Percentiles rank a stretch among this genome's conserved stretches.
Conservation (phyloP, 2,113 vertebrate species). For the Pitta sordida region DNA sequence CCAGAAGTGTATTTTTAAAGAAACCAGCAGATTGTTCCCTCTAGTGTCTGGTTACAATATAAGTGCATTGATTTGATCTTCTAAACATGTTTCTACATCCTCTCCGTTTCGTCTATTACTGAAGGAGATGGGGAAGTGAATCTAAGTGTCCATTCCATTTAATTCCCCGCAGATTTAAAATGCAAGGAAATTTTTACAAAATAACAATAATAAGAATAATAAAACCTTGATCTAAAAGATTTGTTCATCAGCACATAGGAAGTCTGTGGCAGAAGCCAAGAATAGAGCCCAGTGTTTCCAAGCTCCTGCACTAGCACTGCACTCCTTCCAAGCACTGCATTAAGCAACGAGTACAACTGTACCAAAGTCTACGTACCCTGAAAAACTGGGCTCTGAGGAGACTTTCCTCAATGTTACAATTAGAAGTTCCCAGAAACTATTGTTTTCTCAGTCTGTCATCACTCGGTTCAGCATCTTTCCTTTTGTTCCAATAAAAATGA, state of each 20-base stretch:
- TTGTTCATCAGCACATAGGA: constrained; percentile 7
- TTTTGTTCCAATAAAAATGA: not conserved
- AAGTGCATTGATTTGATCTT: constrained; percentile 46
- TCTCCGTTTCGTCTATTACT: not conserved
- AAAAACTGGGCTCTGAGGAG: not conserved
- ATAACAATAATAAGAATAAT: not conserved
- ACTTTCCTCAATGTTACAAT: not conserved
- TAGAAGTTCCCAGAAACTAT: not conserved
- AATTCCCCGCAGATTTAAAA: constrained; percentile 34
- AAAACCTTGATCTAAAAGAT: not conserved
- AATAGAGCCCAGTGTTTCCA: not conserved
- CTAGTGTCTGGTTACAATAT: constrained; percentile 31
- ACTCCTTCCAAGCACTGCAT: not conserved
- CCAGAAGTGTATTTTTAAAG: not conserved
- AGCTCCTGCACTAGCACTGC: not conserved
- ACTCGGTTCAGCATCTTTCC: not conserved
- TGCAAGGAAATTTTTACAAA: constrained; percentile 35
- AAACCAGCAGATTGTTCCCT: constrained; percentile 4
- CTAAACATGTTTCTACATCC: constrained; percentile 1
- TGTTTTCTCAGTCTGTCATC: not conserved
- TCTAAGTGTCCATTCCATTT: not conserved
- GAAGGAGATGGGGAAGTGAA: not conserved
- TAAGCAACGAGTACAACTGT: not conserved
- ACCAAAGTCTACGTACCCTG: not conserved
- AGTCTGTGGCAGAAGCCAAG: constrained; percentile 36